Conservation (phyloP, 2,888 invertebrate species). For the Hypolimnas misippus region DNA sequence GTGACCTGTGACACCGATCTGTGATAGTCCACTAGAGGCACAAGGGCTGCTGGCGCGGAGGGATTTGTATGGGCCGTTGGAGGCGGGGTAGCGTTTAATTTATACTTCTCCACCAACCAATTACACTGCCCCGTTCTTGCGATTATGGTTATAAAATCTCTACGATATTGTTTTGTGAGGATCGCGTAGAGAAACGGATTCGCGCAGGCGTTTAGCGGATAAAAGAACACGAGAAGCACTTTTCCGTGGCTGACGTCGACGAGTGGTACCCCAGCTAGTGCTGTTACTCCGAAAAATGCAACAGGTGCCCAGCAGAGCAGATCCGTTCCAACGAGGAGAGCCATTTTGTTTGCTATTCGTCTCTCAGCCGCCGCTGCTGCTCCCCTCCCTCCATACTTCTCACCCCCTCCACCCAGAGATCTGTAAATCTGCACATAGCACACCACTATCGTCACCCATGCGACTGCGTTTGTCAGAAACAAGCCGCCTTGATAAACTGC, state of each 20-base stretch:
- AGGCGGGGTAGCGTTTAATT: slow-evolving; percentile 71
- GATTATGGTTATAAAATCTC: slow-evolving; percentile 88
- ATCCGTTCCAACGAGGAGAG: slow-evolving; percentile 93
- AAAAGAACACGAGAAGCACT: slow-evolving; percentile 94
- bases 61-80: slow-evolving; percentile 74
- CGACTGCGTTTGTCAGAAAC: slow-evolving; percentile 90
- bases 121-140: slow-evolving; percentile 84
- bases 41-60: slow-evolving; percentile 63
- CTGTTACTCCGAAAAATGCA: slow-evolving; percentile 94
- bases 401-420: slow-evolving; percentile 89
- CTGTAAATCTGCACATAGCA: slow-evolving; percentile 95
- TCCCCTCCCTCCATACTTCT: slow-evolving; percentile 85
- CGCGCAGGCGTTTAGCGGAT: slow-evolving; percentile 95
- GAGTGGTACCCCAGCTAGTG: slow-evolving; percentile 91
- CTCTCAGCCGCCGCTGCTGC: slow-evolving; percentile 86
- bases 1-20: slow-evolving; percentile 61
- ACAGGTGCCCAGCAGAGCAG: slow-evolving; percentile 94
- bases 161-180: slow-evolving; percentile 93
- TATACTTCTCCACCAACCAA: slow-evolving; percentile 73
- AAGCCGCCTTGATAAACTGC: slow-evolving; percentile 89
- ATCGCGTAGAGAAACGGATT: slow-evolving; percentile 97
- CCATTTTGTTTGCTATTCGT: slow-evolving; percentile 95
- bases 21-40: slow-evolving; percentile 71
- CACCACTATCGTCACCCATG: slow-evolving; percentile 92
- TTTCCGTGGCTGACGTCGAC: slow-evolving; percentile 92